Evolutionary conservation across 2,797 vertebrate species (phyloP), one percentile per base, ranked within the genome.

Genomic region (Silurus lanzhouensis): DNA sequence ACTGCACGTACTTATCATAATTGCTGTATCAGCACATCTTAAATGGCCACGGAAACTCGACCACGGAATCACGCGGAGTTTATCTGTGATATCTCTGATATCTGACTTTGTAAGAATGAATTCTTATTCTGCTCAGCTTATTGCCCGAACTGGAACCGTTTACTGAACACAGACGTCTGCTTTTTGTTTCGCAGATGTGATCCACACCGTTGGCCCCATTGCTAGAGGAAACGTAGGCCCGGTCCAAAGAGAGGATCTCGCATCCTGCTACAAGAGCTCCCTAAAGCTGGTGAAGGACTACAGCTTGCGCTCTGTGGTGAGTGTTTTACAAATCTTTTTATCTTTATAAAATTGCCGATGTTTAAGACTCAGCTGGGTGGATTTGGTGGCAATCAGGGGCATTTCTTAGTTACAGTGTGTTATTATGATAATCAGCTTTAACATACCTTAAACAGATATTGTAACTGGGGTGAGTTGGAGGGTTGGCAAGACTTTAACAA

Each of bases 141-240:
- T 38, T 52, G 48, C 10, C 48, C 1, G 48, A 52, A 52, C 8
- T 7, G 10, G 48, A 52, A 52, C 10, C 1, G 6, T 10, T 52
- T 38, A 85, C 48, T 70, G 44, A 5, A 46, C 2, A 17, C 22
- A 63, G 9, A 38, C 55, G 25, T 70, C 90, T 58, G 15, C 25
- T 48, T 90, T 70, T 78, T 84, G 84, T 83, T 27, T 87, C 22
- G 13, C 93, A 99, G 98, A 99, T 96, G 98, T 99, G 93, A 99
- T 99, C 93, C 98, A 99, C 87, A 99, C 98, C 2, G 98, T 99
- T 88, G 98, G 98, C 15, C 98, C 98, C 0, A 96, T 99, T 71
- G 97, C 98, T 90, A 97, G 97, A 96, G 97, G 97, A 85, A 95
- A 97, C 85, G 94, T 98, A 90, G 96, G 95, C 0, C 91, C 94